Conservation (phyloP, 1,140 invertebrate genomes). For the Drosophila kikkawai region DNA sequence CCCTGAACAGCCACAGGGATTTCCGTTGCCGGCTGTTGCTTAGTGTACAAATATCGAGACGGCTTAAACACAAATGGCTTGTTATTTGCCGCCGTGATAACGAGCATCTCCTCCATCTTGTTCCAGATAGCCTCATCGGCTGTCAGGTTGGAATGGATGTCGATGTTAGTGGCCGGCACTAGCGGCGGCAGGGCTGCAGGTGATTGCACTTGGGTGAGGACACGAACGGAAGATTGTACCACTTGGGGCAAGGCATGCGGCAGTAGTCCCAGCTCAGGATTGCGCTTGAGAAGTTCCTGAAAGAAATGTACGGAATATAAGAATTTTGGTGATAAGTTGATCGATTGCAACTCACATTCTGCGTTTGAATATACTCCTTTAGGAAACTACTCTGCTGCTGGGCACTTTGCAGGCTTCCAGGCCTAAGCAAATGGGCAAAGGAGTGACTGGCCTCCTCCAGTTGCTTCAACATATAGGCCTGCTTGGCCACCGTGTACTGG, state of each 20-base stretch:
- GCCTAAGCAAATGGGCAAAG: constrained; percentile 92
- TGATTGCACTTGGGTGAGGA: constrained; percentile 80
- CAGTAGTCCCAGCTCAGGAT: constrained; percentile 73
- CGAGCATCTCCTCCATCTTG: constrained; percentile 92
- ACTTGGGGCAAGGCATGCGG: constrained; percentile 78
- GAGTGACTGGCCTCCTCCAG: constrained; percentile 91
- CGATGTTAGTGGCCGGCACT: constrained; percentile 90
- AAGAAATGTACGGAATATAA: neutral
- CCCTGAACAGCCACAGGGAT: constrained; percentile 90
- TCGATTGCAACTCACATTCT: constrained; percentile 79
- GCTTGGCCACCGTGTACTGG: constrained; percentile 95
- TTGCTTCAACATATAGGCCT: constrained; percentile 92
- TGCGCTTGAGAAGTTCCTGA: constrained; percentile 73
- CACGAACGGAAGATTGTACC: constrained; percentile 75
- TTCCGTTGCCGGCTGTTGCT: constrained; percentile 87
- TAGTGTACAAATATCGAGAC: constrained; percentile 89
- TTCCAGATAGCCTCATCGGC: constrained; percentile 87
- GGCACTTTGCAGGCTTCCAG: constrained; percentile 90
- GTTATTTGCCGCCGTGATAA: constrained; percentile 89
- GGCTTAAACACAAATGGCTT: constrained; percentile 92
- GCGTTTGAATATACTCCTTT: constrained; percentile 94
- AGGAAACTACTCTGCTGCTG: constrained; percentile 94
- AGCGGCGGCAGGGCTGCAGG: constrained; percentile 86
- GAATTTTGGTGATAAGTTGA: neutral
- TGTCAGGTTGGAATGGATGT: constrained; percentile 85